Evolutionary conservation across 2,888 invertebrate genomes (phyloP), one percentile per base, ranked within the genome.

Genomic region (Quadriops clusia): DNA sequence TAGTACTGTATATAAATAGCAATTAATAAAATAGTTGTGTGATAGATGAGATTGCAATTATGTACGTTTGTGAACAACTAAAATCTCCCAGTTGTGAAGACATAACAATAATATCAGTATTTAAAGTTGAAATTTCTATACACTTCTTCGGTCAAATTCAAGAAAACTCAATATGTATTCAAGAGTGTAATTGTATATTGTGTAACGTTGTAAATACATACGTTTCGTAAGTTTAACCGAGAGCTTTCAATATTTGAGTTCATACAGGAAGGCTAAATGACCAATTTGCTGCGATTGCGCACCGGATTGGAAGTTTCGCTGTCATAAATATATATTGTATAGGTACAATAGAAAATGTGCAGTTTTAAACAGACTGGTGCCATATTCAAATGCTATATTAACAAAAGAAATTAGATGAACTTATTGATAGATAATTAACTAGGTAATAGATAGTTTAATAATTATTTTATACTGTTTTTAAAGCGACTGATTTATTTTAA

Each of bases 211-310:
- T 50, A 47, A 36, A 48, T 47, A 51, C 36, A 28, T 29, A 34
- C 36, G 43, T 44, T 40, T 39, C 37, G 33, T 32, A 41, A 40
- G 36, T 43, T 42, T 44, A 43, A 43, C 41, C 42, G 38, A 47
- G 46, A 46, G 47, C 46, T 48, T 49, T 48, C 47, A 44, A 38
- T 34, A 40, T 45, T 40, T 46, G 41, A 43, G 46, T 50, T 47
- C 45, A 47, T 40, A 34, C 25, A 18, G 28, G 23, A 24, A 9
- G 24, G 23, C 34, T 33, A 36, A 29, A 17, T n/a, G 10, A 17
- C 27, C 33, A n/a, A 32, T 26, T 10, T 10, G 26, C 26, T 26
- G n/a, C 12, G 15, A 27, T 10, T 7, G 7, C 12, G 14, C 14
- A 22, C 15, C 20, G 24, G 12, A 17, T 28, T 27, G 34, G 17